Percentiles rank a stretch among this genome's conserved stretches.
These are phyloP conservation scores for Elmis aenea DNA, from an alignment of 2,888 invertebrate genomes.

Conservation along the genomic window DNA sequence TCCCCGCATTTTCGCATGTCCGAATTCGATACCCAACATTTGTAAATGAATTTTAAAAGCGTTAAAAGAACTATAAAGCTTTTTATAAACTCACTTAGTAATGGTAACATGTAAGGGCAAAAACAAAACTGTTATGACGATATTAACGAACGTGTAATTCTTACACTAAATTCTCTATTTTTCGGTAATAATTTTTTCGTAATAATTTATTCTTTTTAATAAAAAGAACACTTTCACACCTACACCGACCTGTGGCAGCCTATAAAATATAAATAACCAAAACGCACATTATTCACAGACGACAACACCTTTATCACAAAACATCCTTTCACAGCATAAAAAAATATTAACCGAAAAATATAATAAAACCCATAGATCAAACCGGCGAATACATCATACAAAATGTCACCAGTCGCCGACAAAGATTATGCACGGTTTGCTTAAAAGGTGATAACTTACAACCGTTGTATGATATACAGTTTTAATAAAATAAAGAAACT, in stretches of 20 bases:
- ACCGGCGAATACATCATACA: conserved; percentile 19
- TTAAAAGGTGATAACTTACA: conserved; percentile 19
- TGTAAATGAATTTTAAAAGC: too few species aligned
- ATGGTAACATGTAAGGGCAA: too few species aligned
- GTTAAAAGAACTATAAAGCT: too few species aligned
- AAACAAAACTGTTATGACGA: too few species aligned
- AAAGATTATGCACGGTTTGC: conserved; percentile 20
- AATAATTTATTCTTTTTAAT: too few species aligned
- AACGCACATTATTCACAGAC: conserved; percentile 31
- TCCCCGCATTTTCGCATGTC: too few species aligned
- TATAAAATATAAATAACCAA: conserved; percentile 31
- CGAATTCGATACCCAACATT: too few species aligned
- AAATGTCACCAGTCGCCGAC: conserved; percentile 20
- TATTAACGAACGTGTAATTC: too few species aligned
- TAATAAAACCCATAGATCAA: conserved; percentile 20
- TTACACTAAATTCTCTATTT: too few species aligned
- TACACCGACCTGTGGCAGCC: conserved; percentile 27
- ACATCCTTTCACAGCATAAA: conserved; percentile 26
- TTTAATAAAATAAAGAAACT: conserved; percentile 11
- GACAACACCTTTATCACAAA: conserved; percentile 31
- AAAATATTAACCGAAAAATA: conserved; percentile 23
- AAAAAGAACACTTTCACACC: conserved; percentile 32
- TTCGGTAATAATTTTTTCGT: too few species aligned
- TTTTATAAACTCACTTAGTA: too few species aligned
- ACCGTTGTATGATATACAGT: conserved; percentile 12